These are phyloP conservation scores for Hirtodrosophila confusa DNA, from an alignment of 2,888 invertebrate genomes.

Conservation along the genomic window DNA sequence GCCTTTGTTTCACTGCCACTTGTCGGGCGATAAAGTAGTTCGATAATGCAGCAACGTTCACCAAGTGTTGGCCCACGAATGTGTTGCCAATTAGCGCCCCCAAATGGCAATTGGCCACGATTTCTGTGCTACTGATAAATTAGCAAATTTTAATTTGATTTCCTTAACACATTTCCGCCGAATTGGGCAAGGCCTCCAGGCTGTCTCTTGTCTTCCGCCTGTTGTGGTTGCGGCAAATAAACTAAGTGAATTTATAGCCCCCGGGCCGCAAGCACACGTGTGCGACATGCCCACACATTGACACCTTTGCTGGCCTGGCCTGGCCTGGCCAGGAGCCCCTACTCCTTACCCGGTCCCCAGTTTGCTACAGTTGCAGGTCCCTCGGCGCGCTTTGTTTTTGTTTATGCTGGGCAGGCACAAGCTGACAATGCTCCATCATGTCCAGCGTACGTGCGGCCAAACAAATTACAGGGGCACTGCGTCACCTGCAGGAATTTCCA, in stretches of 20 bases:
- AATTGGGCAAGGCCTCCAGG: constrained; percentile 19
- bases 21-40: constrained; percentile 3
- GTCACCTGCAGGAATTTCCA: constrained; percentile 81
- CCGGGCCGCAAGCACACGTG: constrained; percentile 61
- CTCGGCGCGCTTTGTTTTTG: constrained; percentile 72
- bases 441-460: constrained; percentile 67
- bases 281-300: constrained; percentile 78
- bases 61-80: constrained; percentile 4
- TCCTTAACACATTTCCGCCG: constrained; percentile 71
- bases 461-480: constrained; percentile 79
- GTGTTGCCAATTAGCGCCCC: constrained; percentile 55
- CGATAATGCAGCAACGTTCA: constrained; percentile 7
- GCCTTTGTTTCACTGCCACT: constrained; percentile 49
- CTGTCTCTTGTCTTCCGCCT: constrained; percentile 17
- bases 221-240: constrained; percentile 50
- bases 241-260: constrained; percentile 67
- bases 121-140: constrained; percentile 60
- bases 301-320: constrained; percentile 52
- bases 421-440: constrained; percentile 71
- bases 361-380: constrained; percentile 67
- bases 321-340: constrained; percentile 15
- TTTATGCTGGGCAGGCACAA: constrained; percentile 79
- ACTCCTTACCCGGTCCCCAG: constrained; percentile 20
- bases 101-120: constrained; percentile 29
- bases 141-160: constrained; percentile 73